Conservation (phyloP, 2,888 invertebrate species). For the Lasioglossum oenotherae region DNA sequence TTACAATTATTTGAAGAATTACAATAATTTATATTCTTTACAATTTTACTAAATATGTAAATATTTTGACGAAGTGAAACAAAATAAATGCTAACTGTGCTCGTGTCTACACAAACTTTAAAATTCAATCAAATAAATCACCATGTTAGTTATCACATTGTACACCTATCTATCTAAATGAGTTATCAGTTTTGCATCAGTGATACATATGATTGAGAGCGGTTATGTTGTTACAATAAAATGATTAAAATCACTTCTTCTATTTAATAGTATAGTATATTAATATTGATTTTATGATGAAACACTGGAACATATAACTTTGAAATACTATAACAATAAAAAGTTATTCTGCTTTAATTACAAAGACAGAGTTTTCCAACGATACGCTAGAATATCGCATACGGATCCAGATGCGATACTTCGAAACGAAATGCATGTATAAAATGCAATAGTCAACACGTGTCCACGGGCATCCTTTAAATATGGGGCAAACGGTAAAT, state of each 20-base stretch:
- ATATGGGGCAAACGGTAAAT: conserved; percentile 25
- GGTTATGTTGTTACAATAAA: conserved; percentile 13
- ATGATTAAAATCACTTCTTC: neutral
- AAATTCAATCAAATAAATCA: neutral
- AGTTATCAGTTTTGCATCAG: conserved; percentile 6
- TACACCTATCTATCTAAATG: conserved; percentile 4
- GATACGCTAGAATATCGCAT: neutral
- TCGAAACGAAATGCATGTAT: conserved; percentile 11
- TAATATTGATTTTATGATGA: conserved; percentile 23
- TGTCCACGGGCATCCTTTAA: conserved; percentile 43
- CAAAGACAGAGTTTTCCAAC: neutral
- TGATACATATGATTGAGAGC: conserved; percentile 6
- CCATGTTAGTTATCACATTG: neutral
- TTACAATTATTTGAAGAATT: conserved; percentile 17
- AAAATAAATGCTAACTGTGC: neutral
- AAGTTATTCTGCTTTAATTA: neutral
- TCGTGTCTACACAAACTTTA: conserved; percentile 19
- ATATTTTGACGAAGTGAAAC: neutral
- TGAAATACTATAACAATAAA: conserved; percentile 5
- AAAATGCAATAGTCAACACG: conserved; percentile 49
- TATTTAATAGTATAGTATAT: conserved; percentile 4
- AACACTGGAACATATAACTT: conserved; percentile 12
- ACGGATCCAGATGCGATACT: conserved; percentile 9
- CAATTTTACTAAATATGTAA: neutral
- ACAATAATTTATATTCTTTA: conserved; percentile 16